Evolutionary conservation across 2,888 invertebrate species (phyloP).

Genomic region (Pyrrhosoma nymphula): DNA sequence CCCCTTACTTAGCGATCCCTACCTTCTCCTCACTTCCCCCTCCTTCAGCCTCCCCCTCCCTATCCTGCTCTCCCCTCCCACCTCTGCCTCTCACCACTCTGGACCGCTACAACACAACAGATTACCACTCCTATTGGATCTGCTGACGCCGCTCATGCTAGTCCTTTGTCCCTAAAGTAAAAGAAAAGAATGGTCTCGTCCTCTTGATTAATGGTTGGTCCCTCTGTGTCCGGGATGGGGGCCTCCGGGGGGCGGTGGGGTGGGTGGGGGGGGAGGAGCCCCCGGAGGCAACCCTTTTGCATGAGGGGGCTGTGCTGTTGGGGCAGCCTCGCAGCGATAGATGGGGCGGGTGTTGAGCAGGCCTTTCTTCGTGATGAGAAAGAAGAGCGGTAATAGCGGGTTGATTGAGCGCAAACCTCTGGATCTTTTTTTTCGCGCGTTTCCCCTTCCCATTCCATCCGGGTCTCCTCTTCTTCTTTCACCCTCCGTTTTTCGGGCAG

Average conservation of each 20-base stretch:
- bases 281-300: slow-evolving; percentile 46
- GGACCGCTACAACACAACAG: slow-evolving; percentile 43
- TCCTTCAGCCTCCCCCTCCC: background rate
- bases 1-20: background rate
- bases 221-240: slow-evolving; percentile 38
- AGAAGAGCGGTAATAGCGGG: slow-evolving; percentile 20
- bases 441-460: background rate
- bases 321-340: background rate
- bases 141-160: slow-evolving; percentile 61
- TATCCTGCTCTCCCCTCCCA: background rate
- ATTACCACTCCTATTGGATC: slow-evolving; percentile 63
- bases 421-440: background rate
- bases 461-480: background rate
- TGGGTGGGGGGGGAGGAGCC: background rate
- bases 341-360: background rate
- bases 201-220: slow-evolving; percentile 62
- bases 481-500: no score
- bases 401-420: slow-evolving; percentile 53
- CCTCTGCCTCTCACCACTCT: background rate
- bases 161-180: slow-evolving; percentile 58
- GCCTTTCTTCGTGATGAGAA: slow-evolving; percentile 50
- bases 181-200: slow-evolving; percentile 62
- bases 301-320: slow-evolving; percentile 21
- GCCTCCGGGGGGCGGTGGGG: background rate
- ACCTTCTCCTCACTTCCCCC: background rate